Percentiles rank a stretch among this genome's conserved stretches.
Evolutionary conservation across 2,113 vertebrate species (phyloP).

Genomic region (Apteryx owenii): DNA sequence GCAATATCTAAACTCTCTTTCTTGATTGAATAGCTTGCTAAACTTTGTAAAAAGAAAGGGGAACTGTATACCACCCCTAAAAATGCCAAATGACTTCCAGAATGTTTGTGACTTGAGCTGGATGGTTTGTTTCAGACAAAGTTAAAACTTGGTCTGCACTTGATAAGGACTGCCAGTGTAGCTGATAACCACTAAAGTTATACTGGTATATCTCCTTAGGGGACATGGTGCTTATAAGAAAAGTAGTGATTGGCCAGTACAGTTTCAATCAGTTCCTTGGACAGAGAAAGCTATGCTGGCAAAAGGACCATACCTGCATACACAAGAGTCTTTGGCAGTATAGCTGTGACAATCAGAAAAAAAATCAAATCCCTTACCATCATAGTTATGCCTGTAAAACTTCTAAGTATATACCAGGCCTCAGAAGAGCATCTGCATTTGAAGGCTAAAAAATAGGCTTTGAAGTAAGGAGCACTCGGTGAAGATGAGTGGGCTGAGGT

Average conservation of each 20-base stretch:
- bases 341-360: not conserved
- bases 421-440: not conserved
- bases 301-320: not conserved
- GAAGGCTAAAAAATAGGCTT: conserved; percentile 33
- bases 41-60: not conserved
- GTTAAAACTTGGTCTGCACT: not conserved
- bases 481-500: conserved; percentile 60
- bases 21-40: not conserved
- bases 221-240: not conserved
- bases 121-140: not conserved
- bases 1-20: not conserved
- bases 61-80: not conserved
- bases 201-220: not conserved
- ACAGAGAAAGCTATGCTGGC: not conserved
- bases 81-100: not conserved
- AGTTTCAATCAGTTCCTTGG: not conserved
- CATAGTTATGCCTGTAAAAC: not conserved
- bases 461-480: conserved; percentile 42
- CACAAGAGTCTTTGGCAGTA: not conserved
- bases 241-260: not conserved
- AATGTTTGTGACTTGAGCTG: not conserved
- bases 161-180: not conserved
- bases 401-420: not conserved
- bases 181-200: not conserved
- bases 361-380: not conserved